A percentile compares a stretch with the other conserved stretches of the same genome.
phyloP scores from a whole-genome alignment of 2,888 invertebrate genomes.

The Geophilus truncorum region DNA sequence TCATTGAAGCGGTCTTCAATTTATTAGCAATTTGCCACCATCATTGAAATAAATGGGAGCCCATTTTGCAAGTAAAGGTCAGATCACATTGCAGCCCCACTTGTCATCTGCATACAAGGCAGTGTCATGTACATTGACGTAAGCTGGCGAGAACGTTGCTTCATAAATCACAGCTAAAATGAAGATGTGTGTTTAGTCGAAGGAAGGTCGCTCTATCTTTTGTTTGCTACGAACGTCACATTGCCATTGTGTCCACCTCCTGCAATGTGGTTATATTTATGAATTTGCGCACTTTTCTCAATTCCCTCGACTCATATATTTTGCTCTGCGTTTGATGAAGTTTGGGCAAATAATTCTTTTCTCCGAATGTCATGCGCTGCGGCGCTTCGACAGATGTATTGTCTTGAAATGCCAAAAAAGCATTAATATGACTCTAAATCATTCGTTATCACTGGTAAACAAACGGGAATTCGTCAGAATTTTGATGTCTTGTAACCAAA shows the following conservation, averaged over 20 bases:
- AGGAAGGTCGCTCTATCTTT: background rate
- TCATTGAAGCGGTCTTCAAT: conserved; percentile 20
- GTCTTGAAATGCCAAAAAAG: background rate
- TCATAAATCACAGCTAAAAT: background rate
- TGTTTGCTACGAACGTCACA: background rate
- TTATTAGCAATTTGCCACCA: conserved; percentile 16
- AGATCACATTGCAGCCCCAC: background rate
- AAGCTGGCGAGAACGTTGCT: background rate
- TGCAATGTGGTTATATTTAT: background rate
- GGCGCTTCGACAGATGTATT: background rate
- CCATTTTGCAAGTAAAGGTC: background rate
- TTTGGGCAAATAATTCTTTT: background rate
- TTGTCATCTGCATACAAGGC: conserved; percentile 12
- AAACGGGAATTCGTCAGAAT: too few relatives aligned
- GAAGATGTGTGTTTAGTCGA: conserved; percentile 8
- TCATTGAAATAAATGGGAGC: conserved; percentile 10
- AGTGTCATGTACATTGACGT: background rate
- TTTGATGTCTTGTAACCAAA: too few relatives aligned
- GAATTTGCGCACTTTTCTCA: background rate
- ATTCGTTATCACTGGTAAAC: background rate
- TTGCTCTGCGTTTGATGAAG: background rate
- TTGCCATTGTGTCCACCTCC: conserved; percentile 1
- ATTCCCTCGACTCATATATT: background rate
- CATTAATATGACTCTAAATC: too few relatives aligned
- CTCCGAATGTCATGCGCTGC: background rate